These are phyloP conservation scores for Dipodomys spectabilis DNA, from an alignment of 2,113 vertebrate species.

Conservation along the genomic window DNA sequence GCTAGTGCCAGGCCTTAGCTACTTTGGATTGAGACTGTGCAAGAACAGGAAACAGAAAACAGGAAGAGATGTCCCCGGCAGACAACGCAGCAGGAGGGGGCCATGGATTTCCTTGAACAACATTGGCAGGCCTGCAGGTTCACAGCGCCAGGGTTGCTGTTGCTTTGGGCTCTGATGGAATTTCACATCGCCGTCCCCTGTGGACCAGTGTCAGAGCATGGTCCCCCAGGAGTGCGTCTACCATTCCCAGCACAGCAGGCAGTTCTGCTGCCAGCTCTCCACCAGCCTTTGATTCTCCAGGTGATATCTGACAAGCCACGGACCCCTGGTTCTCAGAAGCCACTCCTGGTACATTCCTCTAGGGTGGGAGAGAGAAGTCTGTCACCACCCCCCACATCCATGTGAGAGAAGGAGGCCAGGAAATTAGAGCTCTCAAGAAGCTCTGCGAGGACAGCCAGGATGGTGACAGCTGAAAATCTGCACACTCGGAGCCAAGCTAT, in stretches of 20 bases:
- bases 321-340: too few relatives aligned
- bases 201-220: neutral
- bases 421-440: too few relatives aligned
- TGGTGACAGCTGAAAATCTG: too few relatives aligned
- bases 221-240: accelerated
- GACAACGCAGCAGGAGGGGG: neutral
- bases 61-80: neutral
- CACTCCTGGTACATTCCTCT: too few relatives aligned
- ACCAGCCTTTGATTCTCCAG: too few relatives aligned
- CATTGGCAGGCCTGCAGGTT: too few relatives aligned
- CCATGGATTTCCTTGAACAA: neutral
- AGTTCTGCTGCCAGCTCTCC: neutral
- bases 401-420: too few relatives aligned
- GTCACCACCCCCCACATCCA: too few relatives aligned
- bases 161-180: neutral
- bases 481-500: too few relatives aligned
- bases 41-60: neutral
- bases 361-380: too few relatives aligned
- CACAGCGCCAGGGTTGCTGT: accelerated
- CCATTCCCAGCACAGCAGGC: accelerated
- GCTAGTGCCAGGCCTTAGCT: accelerated
- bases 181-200: neutral
- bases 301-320: neutral
- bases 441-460: too few relatives aligned
- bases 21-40: neutral